Base-by-base conservation (phyloP, 2,113 vertebrate genomes). In the Jaculus jaculus region DNA sequence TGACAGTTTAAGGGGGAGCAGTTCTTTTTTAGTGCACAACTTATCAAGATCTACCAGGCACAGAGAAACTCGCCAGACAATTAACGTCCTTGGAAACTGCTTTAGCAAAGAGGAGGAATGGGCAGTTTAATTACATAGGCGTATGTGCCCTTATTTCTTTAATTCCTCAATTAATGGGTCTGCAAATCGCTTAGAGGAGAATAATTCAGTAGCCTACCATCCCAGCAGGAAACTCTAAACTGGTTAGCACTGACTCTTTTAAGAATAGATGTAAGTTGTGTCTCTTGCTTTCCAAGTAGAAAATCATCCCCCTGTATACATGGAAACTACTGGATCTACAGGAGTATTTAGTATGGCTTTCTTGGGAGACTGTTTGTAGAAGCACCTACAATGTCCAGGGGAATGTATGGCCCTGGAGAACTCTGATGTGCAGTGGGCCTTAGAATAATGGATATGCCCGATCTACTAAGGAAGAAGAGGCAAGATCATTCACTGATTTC, bases 91-190 rank as follows among this genome's bases (percentile, higher is more conserved):
- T 93, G 93, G 96, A 95, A 95, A 96, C 85, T 63, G 85, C 61
- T 87, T 84, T 77, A 84, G 79, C 68, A 1, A 92, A 82, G 93
- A 94, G 92, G 96, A 54, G 32, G 97, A 97, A 96, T 60, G 90
- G 89, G 58, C 91, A 21, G 42, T 97, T 97, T 97, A 96, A 97
- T 97, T 96, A 96, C 69, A 93, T 7, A 95, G 93, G 58, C 0
- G 0, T 87, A 84, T 94, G 87, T 96, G 93, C 84, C 88, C 90
- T 97, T 96, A 96, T 94, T 97, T 98, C 87, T 97, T 83, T 97
- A 96, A 94, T 93, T 96, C 90, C 90, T 96, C 87, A 97, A 97
- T 97, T 96, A 96, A 96, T 95, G 91, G 42, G 60, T 89, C 94
- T 97, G 32, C 90, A 94, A 83, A 95, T 96, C 92, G 80, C 95